phyloP scores from a whole-genome alignment of 2,113 vertebrate species.

The Alexandromys fortis region DNA sequence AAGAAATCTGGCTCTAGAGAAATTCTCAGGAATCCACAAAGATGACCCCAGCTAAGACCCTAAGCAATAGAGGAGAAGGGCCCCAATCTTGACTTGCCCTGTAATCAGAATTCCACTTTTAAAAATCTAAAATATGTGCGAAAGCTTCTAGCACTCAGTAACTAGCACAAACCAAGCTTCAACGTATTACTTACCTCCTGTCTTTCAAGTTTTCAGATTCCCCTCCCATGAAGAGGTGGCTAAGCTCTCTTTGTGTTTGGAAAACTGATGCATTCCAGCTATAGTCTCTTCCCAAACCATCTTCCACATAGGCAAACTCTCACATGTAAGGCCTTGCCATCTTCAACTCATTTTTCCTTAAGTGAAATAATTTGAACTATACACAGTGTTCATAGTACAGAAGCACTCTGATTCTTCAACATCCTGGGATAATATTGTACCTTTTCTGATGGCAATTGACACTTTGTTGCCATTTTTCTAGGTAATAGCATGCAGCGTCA shows the following conservation, averaged over 20 bases:
- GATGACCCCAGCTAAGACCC: too few relatives aligned
- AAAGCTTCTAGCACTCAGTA: not conserved
- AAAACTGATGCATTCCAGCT: not conserved
- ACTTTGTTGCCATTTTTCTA: conserved; percentile 31
- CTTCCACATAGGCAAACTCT: not conserved
- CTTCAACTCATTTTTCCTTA: conserved; percentile 7
- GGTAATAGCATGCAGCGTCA: not conserved
- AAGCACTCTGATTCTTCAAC: conserved; percentile 19
- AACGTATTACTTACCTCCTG: not conserved
- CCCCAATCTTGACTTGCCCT: too few relatives aligned
- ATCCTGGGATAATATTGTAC: not conserved
- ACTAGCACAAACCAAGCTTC: not conserved
- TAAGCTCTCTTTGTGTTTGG: not conserved
- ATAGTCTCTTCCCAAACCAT: not conserved
- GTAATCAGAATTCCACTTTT: not conserved
- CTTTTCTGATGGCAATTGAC: conserved; percentile 43
- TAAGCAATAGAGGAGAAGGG: too few relatives aligned
- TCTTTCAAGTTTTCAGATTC: not conserved
- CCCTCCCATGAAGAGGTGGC: not conserved
- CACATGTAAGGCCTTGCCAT: not conserved
- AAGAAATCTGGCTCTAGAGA: too few relatives aligned
- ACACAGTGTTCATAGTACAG: not conserved
- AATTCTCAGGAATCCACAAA: too few relatives aligned
- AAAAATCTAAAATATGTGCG: conserved; percentile 9
- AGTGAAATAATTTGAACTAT: not conserved